Evolutionary conservation across 2,888 invertebrate genomes (phyloP).

Genomic region (Oscheius sp.): DNA sequence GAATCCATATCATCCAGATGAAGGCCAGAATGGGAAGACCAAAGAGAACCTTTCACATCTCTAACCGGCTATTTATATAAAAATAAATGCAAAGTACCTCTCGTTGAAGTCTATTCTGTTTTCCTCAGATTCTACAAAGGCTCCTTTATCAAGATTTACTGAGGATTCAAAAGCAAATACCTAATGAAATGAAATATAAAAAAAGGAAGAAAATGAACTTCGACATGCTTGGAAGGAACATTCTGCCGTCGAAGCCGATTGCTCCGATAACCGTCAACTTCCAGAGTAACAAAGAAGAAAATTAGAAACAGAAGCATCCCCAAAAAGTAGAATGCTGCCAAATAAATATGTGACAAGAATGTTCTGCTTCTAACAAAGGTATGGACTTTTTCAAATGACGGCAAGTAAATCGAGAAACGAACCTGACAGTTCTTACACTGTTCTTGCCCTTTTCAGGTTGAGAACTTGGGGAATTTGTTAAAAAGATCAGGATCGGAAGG

Average conservation of each 20-base stretch:
- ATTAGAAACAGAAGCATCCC: neutral
- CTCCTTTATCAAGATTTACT: neutral
- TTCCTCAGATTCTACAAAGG: constrained; percentile 9
- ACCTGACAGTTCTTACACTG: constrained; percentile 9
- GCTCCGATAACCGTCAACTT: neutral
- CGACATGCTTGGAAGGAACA: constrained; percentile 44
- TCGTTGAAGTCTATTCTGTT: constrained; percentile 12
- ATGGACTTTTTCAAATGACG: constrained; percentile 4
- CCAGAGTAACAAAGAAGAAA: neutral
- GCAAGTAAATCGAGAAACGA: constrained; percentile 12
- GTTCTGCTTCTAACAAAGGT: neutral
- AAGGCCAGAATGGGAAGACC: constrained; percentile 39
- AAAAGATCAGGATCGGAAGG: neutral
- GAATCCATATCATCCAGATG: constrained; percentile 42
- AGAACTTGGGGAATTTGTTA: neutral
- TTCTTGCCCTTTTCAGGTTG: neutral
- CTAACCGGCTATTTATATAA: constrained; percentile 17
- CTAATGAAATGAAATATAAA: neutral
- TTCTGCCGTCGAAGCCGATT: constrained; percentile 32
- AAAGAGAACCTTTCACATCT: constrained; percentile 39
- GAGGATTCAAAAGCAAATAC: constrained; percentile 11
- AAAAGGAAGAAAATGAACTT: constrained; percentile 21
- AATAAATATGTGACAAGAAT: neutral
- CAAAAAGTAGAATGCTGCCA: neutral
- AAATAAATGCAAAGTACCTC: neutral